Base-by-base conservation (phyloP, 2,797 vertebrate genomes). In the Coregonus suidteri region DNA sequence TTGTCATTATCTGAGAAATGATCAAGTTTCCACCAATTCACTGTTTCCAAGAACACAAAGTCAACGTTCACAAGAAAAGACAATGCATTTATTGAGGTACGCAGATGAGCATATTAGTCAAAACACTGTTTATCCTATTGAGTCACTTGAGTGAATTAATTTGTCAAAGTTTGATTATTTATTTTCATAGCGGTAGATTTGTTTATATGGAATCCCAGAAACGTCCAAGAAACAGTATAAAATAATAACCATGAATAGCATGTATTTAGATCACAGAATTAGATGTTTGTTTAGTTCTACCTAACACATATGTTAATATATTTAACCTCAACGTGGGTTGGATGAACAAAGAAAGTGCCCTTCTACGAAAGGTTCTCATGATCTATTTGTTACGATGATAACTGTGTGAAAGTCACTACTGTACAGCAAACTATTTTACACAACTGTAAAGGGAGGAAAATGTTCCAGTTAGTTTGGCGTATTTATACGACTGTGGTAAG, bases 81-180 rank as follows among this genome's bases (percentile, higher is more conserved):
- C 88, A 89, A 89, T 89, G 87, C 88, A 73, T 79, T 75, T 64
- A 64, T 64, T 64, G 59, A 64, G 59, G 20, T 64, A 30, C 11
- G 11, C 20, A 71, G 56, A 81, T 78, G 74, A 64, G 59, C 71
- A 77, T 80, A 82, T 68, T 30, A 74, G 37, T 72, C 54, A 4
- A 64, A 54, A 80, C 35, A 69, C 41, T 59, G 41, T 47, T 47
- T 47, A 13, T 47, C 41, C 9, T 16, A 52, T 65, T 15, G 25
- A 25, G 25, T 25, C 25, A 25, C 25, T 25, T 25, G 25, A 25
- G 25, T 25, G 25, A 70, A 13, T 71, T 76, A 52, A 69, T 64
- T 77, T 34, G 62, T 83, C 64, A 47, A 75, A 69, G 30, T 25
- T 54, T 56, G 30, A 65, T 16, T 25, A 59, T 47, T 47, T 47